Evolutionary conservation across 2,888 invertebrate species (phyloP).

Genomic region (Meteorus cinctellus): DNA sequence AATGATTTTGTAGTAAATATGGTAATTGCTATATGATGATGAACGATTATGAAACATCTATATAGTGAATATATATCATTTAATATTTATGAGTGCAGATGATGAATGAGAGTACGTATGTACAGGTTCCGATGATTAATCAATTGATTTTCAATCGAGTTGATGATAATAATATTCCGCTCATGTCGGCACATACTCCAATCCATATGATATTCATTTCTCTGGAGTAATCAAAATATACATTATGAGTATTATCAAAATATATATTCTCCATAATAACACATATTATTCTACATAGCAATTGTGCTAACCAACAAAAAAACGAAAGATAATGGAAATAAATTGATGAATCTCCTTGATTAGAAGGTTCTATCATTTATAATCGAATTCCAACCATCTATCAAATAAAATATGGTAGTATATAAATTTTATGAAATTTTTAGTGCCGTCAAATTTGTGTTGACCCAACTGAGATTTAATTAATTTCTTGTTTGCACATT

Average conservation of each 20-base stretch:
- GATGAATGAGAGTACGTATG: background rate
- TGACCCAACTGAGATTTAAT: background rate
- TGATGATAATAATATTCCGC: conserved; percentile 14
- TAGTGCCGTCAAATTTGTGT: background rate
- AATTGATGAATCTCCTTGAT: background rate
- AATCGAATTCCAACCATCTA: background rate
- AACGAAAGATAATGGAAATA: no score
- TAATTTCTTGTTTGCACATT: conserved; percentile 5
- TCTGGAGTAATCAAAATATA: background rate
- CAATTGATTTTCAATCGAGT: conserved; percentile 6
- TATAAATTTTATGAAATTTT: conserved; percentile 10
- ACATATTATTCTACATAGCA: background rate
- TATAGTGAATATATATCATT: conserved; percentile 4
- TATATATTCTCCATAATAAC: background rate
- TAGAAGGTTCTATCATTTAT: background rate
- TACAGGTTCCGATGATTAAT: background rate
- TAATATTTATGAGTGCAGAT: conserved; percentile 16
- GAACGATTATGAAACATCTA: conserved; percentile 1
- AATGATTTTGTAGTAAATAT: background rate
- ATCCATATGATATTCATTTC: background rate
- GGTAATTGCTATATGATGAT: conserved; percentile 5
- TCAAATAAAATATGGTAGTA: background rate
- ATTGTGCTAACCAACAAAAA: background rate
- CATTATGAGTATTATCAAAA: background rate
- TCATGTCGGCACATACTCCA: conserved; percentile 7